Base-by-base conservation (phyloP, 2,113 vertebrate species). In the Neodontobutis hainanensis region DNA sequence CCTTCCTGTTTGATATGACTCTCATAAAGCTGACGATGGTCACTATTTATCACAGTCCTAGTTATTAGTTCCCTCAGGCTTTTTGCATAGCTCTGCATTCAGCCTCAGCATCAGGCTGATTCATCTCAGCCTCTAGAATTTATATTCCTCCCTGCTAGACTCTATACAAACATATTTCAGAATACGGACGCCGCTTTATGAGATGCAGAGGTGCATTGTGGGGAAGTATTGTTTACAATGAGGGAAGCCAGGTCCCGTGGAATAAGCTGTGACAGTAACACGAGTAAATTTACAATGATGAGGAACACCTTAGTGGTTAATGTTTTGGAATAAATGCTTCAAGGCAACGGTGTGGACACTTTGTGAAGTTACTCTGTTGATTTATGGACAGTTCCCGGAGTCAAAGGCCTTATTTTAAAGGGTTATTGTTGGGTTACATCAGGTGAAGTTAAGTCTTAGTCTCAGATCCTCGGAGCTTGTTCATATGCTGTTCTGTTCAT, bases 291-390 rank as follows among this genome's bases (percentile, higher is more conserved):
- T 79, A 60, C 49, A 49, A 71, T 73, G 78, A 82, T 77, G 68
- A 75, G 65, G 36, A 78, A 82, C 47, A 6, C 64, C 59, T 19
- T 60, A 53, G 67, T 14, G 36, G 56, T 84, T 82, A 80, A 82
- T 84, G 79, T 78, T 75, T 82, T 63, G 77, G 81, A 86, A 88
- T 75, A 75, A 84, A 84, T 53, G 62, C 66, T 70, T 81, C 69
- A 70, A 85, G 78, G 80, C 75, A 68, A 70, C 42, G 14, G 47
- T 60, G 74, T 75, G 75, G 75, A 82, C 4, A 71, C 61, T 79
- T 82, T 80, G 68, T 61, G 74, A 58, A 53, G 74, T 75, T 84
- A 75, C 80, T 84, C 63, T 67, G 64, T 60, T 57, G 64, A 74
- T 82, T 85, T 78, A 81, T 84, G 64, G 72, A 61, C 44, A 52